Evolutionary conservation across 2,888 invertebrate genomes (phyloP).

Genomic region (Spilosoma lubricipeda): DNA sequence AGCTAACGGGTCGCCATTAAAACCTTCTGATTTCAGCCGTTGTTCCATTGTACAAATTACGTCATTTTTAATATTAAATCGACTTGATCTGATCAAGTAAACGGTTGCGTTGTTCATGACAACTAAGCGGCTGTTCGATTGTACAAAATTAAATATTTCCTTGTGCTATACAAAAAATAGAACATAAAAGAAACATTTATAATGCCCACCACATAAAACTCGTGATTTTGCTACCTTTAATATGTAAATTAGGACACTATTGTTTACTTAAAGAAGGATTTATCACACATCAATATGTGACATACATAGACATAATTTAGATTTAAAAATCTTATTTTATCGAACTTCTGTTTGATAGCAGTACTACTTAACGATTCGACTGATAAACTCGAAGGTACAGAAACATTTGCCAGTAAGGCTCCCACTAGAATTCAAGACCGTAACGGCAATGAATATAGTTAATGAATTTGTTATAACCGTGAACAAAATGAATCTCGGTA

Average conservation of each 20-base stretch:
- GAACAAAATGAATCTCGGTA: constrained; percentile 16
- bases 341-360: background rate
- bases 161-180: constrained; percentile 24
- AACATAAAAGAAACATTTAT: constrained; percentile 23
- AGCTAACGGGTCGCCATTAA: constrained; percentile 59
- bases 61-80: constrained; percentile 65
- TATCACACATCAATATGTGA: constrained; percentile 3
- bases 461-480: constrained; percentile 13
- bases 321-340: background rate
- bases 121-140: background rate
- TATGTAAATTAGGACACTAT: constrained; percentile 30
- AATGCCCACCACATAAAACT: constrained; percentile 15
- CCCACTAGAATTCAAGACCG: constrained; percentile 4
- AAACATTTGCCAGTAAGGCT: constrained; percentile 1
- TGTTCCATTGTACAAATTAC: constrained; percentile 67
- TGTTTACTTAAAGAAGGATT: constrained; percentile 15
- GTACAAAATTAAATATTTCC: constrained; percentile 27
- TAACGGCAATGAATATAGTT: constrained; percentile 10
- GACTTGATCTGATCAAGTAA: constrained; percentile 75
- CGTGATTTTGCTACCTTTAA: constrained; percentile 12
- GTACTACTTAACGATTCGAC: background rate
- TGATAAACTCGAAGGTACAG: too few relatives aligned
- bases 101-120: constrained; percentile 27
- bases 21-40: constrained; percentile 73
- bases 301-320: background rate